Evolutionary conservation across 2,113 vertebrate genomes (phyloP).

Genomic region (Macrotis lagotis): DNA sequence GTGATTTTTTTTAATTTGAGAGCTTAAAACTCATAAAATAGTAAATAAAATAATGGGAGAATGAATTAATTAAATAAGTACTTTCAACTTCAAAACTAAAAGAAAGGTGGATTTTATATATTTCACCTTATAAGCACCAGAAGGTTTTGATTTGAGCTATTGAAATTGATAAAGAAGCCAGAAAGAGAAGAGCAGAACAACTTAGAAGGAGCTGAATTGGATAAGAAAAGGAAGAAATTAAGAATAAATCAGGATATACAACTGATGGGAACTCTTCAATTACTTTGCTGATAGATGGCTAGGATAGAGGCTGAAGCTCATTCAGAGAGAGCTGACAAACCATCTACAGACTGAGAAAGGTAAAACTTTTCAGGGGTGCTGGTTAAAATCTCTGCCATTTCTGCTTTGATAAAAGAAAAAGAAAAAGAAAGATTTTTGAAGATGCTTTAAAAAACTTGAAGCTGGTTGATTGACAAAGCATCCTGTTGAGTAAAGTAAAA

Average conservation of each 20-base stretch:
- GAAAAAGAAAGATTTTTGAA: background rate
- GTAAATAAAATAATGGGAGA: background rate
- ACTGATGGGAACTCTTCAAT: background rate
- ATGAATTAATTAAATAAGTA: background rate
- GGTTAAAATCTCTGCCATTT: background rate
- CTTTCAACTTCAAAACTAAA: background rate
- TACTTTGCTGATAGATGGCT: background rate
- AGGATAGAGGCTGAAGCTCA: background rate
- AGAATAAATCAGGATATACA: background rate
- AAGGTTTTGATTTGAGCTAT: background rate
- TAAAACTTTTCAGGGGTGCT: background rate
- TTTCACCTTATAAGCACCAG: background rate
- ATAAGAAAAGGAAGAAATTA: background rate
- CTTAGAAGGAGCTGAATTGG: background rate
- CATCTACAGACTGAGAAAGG: background rate
- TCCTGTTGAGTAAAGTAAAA: background rate
- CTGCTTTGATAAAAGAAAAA: background rate
- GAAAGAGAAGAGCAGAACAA: background rate
- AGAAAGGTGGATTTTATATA: background rate
- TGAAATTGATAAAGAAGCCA: background rate
- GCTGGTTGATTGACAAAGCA: background rate
- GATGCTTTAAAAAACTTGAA: background rate
- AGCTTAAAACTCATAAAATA: background rate
- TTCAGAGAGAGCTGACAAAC: background rate
- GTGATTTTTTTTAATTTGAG: background rate